These are phyloP conservation scores for Caenorhabditis uteleia DNA, from an alignment of 2,888 invertebrate species.

Conservation along the genomic window DNA sequence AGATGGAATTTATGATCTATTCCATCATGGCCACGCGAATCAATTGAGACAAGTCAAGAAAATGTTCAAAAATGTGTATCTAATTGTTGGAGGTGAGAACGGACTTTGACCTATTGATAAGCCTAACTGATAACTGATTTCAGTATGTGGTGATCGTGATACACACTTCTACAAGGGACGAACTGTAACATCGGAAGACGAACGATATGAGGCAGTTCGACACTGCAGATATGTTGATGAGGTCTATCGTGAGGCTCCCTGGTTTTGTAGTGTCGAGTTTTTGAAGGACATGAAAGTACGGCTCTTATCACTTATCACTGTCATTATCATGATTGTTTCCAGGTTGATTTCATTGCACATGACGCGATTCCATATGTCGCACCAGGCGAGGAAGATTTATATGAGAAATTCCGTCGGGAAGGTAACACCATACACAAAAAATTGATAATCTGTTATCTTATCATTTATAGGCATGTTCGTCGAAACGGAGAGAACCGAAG, in stretches of 20 bases:
- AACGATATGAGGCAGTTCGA: conserved; percentile 93
- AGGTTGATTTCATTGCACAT: conserved; percentile 96
- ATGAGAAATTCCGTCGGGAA: conserved; percentile 83
- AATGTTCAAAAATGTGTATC: conserved; percentile 88
- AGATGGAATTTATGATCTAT: conserved; percentile 97
- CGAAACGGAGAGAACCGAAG: conserved; percentile 79
- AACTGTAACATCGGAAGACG: conserved; percentile 93
- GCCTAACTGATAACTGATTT: too few species aligned
- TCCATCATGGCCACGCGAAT: conserved; percentile 96
- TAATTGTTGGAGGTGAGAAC: conserved; percentile 89
- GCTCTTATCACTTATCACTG: neutral
- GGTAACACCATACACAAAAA: conserved; percentile 70
- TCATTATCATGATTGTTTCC: neutral
- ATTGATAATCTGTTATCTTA: conserved; percentile 9
- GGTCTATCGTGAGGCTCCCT: conserved; percentile 83
- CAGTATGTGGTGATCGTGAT: conserved; percentile 66
- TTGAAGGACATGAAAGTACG: conserved; percentile 83
- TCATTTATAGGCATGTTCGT: conserved; percentile 92
- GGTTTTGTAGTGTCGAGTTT: conserved; percentile 89
- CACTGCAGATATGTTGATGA: conserved; percentile 96
- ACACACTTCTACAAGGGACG: conserved; percentile 71
- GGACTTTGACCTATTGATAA: neutral
- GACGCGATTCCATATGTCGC: conserved; percentile 96
- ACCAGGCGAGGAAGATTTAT: conserved; percentile 79
- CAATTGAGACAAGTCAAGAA: conserved; percentile 93